phyloP scores from a whole-genome alignment of 2,113 vertebrate genomes.

The Poeciliopsis prolifica region DNA sequence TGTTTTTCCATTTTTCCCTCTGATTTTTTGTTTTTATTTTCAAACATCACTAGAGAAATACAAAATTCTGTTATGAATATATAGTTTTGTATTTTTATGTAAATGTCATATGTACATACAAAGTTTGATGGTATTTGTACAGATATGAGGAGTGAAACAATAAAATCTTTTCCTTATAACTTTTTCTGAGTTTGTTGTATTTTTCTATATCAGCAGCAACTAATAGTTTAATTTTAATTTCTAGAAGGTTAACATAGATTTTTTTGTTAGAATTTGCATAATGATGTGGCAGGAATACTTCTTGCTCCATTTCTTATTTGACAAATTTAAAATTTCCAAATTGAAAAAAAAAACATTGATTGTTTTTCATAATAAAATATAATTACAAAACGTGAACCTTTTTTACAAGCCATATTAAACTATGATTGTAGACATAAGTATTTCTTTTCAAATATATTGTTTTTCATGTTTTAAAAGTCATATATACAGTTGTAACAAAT shows the following conservation, averaged over 20 bases:
- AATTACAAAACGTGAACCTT: background rate
- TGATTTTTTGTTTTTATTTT: conserved; percentile 85
- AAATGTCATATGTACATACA: conserved; percentile 99
- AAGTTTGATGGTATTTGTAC: conserved; percentile 99
- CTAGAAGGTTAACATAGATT: background rate
- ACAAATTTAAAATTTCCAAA: background rate
- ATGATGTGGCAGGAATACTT: background rate
- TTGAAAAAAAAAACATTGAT: background rate
- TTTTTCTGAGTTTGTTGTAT: conserved; percentile 36
- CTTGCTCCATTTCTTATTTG: background rate
- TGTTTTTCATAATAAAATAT: background rate
- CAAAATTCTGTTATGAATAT: conserved; percentile 99
- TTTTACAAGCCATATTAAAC: background rate
- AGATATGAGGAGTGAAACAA: conserved; percentile 99
- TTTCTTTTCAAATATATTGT: background rate
- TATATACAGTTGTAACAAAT: background rate
- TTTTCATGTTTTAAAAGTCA: background rate
- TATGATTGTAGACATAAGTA: background rate
- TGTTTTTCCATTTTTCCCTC: conserved; percentile 73
- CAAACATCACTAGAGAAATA: conserved; percentile 97
- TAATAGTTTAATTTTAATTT: background rate
- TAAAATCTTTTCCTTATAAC: conserved; percentile 84
- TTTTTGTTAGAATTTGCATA: background rate
- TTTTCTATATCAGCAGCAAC: background rate
- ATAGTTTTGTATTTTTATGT: conserved; percentile 99